Conservation (phyloP, 2,113 vertebrate genomes). For the Lycaon pictus region DNA sequence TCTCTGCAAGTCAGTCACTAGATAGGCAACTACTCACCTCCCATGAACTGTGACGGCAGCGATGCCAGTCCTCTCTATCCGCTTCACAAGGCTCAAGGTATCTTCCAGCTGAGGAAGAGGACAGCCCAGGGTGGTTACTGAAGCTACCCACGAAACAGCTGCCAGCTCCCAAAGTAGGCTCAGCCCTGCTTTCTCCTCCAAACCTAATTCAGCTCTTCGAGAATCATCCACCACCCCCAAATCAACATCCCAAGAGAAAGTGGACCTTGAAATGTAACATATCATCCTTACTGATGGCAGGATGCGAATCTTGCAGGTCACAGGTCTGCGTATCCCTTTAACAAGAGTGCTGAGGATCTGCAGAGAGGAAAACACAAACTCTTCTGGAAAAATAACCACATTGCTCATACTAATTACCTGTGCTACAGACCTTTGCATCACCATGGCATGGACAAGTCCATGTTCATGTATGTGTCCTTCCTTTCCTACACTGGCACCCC, state of each 20-base stretch:
- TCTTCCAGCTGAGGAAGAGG: slow-evolving; percentile 91
- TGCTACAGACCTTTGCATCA: background rate
- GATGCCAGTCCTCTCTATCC: slow-evolving; percentile 95
- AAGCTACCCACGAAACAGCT: slow-evolving; percentile 25
- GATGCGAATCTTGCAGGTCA: slow-evolving; percentile 98
- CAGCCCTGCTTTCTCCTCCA: background rate
- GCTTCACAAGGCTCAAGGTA: slow-evolving; percentile 92
- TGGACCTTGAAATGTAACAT: background rate
- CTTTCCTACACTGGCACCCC: background rate
- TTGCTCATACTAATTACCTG: background rate
- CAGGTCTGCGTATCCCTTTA: slow-evolving; percentile 91
- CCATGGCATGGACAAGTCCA: background rate
- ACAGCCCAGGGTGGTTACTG: slow-evolving; percentile 11
- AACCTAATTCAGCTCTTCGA: background rate
- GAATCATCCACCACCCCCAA: background rate
- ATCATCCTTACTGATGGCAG: slow-evolving; percentile 92
- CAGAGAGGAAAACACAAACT: slow-evolving; percentile 39
- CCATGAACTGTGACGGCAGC: slow-evolving; percentile 97
- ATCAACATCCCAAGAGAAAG: slow-evolving; percentile 44
- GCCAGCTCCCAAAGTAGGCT: slow-evolving; percentile 3
- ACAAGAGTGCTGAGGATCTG: slow-evolving; percentile 96
- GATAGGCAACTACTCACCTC: slow-evolving; percentile 89
- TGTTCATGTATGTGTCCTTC: background rate
- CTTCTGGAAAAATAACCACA: slow-evolving; percentile 19
- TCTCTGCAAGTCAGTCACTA: background rate